A percentile compares a stretch with the other conserved stretches of the same genome.
phyloP scores from a whole-genome alignment of 2,113 vertebrate species.

The Conger conger region DNA sequence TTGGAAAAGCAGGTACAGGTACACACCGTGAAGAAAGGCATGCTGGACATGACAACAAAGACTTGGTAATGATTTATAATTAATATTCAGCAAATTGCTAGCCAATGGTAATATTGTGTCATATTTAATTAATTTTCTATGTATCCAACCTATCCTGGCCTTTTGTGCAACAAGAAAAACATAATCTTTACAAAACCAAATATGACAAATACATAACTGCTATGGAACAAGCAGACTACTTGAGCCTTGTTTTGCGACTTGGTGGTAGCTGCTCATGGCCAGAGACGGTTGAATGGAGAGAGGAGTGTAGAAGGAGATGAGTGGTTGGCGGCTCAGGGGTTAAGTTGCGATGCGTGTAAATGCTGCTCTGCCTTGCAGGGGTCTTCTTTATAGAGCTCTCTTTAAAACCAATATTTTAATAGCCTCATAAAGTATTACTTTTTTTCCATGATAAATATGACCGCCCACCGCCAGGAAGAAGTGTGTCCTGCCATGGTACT shows the following conservation, averaged over 20 bases:
- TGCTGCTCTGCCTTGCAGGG: not conserved
- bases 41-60: not conserved
- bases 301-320: not conserved
- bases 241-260: no score
- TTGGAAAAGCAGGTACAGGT: constrained; percentile 16
- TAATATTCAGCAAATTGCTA: not conserved
- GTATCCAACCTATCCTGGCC: not conserved
- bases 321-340: not conserved
- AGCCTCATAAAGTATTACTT: constrained; percentile 20
- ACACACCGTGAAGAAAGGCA: not conserved
- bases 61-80: not conserved
- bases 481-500: not conserved
- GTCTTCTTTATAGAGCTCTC: not conserved
- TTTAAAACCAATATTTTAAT: constrained; percentile 31
- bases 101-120: not conserved
- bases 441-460: constrained; percentile 20
- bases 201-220: not conserved
- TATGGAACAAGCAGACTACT: not conserved
- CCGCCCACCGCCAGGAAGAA: not conserved
- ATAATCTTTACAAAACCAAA: not conserved
- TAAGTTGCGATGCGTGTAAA: not conserved
- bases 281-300: not conserved
- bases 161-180: not conserved
- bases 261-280: not conserved
- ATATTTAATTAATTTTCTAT: not conserved